Evolutionary conservation across 1,140 invertebrate species (phyloP), one percentile per base, ranked within the genome.

Genomic region (Tetramorium simillimum): DNA sequence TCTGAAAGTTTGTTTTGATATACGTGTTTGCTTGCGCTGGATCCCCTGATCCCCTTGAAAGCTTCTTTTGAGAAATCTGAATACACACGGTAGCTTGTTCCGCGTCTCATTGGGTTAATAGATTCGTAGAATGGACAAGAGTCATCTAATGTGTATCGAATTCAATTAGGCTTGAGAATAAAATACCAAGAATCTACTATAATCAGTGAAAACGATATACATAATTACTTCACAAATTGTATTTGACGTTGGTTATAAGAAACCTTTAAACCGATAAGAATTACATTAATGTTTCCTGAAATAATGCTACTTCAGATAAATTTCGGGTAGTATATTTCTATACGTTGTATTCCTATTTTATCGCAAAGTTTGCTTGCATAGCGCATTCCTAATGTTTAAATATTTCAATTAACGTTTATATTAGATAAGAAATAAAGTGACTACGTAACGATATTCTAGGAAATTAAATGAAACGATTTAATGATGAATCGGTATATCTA

Each of bases 71-170:
- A 73, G 62, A 76, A 86, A 62, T 84, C 78, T 24, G 65, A 72
- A 67, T 53, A 86, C 76, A 86, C 65, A 58, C 85, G 49, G 53
- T 28, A 60, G 78, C 67, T 86, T 84, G 85, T 86, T 86, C 78
- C 18, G 16, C 43, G 33, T 62, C 21, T 73, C 33, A 51, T 84
- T 72, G 40, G 33, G 67, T 84, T 86, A 86, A 86, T 86, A 70
- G 56, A 40, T 86, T 82, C 85, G 43, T n/a, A 40, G 78, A 65
- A 82, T 18, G 53, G 72, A 43, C 46, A 37, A 70, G 69, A 87
- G 43, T 72, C 56, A 70, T 89, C 62, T 46, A 75, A 77, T 73
- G 62, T 84, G 33, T 69, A 69, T 81, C 14, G 60, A 67, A 86
- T 65, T 65, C 43, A 63, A 85, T 63, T 63, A 75, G n/a, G 7